Evolutionary conservation across 2,797 vertebrate genomes (phyloP), one percentile per base, ranked within the genome.

Genomic region (Rousettus madagascariensis): DNA sequence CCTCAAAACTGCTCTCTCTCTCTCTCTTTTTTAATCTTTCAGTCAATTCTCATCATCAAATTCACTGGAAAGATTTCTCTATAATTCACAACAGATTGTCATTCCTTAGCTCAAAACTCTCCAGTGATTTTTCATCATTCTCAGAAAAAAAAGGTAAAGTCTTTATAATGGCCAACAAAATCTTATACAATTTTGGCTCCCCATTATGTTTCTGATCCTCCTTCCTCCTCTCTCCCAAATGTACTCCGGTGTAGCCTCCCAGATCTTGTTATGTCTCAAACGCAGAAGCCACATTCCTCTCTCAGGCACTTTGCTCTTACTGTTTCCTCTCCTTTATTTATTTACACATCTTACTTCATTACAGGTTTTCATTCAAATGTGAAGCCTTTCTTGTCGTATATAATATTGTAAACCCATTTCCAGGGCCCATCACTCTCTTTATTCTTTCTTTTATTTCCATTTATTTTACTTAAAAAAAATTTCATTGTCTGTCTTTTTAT

Each of bases 11-110:
- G 2, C 36, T 49, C 26, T 75, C 15, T 49, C 15, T 49, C 49
- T 16, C 49, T 49, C 46, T 46, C 46, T 10, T 65, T 33, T 69
- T 28, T 41, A 41, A 10, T 53, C 30, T 86, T 82, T 77, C 28
- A 74, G 41, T 79, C 46, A 71, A 65, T 87, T 63, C 30, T 95
- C 59, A 90, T 95, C 59, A 90, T 69, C 30, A 66, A 85, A 57
- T 38, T 11, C 6, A 55, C 17, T 8, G 63, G 15, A 43, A 69
- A 11, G 2, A 63, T 71, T 86, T 72, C 15, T 86, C 51, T 86
- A 75, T 74, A 93, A 72, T 55, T 55, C 13, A 53, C 13, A 30
- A n/a, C 15, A 26, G 8, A 57, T 63, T 43, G 24, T n/a, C 22
- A 53, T 69, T 91, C 9, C 17, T 75, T 33, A 66, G 49, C 5